Percentiles rank a stretch among this genome's conserved stretches.
Conservation (phyloP, 92 coral and sea anemone genomes). For the Porites divaricata region DNA sequence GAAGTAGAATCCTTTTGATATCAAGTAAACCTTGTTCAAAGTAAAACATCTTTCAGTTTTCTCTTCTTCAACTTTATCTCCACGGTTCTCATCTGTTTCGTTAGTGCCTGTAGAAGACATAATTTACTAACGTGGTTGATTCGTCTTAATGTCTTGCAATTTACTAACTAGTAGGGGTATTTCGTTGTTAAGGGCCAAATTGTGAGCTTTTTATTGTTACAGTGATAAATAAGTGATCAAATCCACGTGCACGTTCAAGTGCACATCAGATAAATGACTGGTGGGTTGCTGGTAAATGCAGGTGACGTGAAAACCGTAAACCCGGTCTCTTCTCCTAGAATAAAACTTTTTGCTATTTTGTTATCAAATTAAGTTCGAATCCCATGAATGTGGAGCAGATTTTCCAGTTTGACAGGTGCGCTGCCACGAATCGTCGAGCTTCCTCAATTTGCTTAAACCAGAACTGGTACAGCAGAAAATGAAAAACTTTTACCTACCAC, state of each 20-base stretch:
- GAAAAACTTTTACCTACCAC: too few species aligned
- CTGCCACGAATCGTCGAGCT: too few species aligned
- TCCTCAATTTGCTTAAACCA: too few species aligned
- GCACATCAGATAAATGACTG: constrained; percentile 20
- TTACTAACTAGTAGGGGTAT: neutral
- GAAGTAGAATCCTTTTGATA: constrained; percentile 83
- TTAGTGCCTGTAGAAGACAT: constrained; percentile 4
- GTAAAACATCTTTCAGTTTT: constrained; percentile 31
- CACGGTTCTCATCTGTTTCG: neutral
- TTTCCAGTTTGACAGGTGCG: too few species aligned
- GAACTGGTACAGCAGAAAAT: too few species aligned
- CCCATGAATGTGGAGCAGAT: too few species aligned
- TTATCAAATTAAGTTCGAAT: too few species aligned
- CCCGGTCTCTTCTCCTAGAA: too few species aligned
- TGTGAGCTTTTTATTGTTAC: constrained; percentile 7
- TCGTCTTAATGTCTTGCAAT: neutral
- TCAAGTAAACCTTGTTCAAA: constrained; percentile 72
- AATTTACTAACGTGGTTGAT: neutral
- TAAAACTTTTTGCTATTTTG: neutral
- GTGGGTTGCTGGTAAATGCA: constrained; percentile 40
- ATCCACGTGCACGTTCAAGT: constrained; percentile 38
- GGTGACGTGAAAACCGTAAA: constrained; percentile 11
- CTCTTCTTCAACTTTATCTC: constrained; percentile 5
- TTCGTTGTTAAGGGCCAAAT: neutral
- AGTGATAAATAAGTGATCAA: constrained; percentile 6